These are phyloP conservation scores for Limnothrissa miodon DNA, from an alignment of 2,113 vertebrate species.

Conservation along the genomic window DNA sequence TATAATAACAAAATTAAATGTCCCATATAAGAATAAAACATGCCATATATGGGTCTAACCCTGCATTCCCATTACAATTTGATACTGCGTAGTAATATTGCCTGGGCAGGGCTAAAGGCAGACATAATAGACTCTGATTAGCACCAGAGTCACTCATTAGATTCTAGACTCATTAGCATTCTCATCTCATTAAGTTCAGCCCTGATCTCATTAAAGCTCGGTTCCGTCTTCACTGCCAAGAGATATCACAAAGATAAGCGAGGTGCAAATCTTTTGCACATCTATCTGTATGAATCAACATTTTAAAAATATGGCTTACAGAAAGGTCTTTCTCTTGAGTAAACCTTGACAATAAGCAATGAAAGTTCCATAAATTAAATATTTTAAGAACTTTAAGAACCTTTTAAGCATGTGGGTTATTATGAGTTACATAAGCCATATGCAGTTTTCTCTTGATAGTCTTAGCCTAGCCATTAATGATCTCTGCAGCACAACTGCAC, in stretches of 20 bases:
- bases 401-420: too few species aligned
- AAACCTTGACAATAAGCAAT: not conserved
- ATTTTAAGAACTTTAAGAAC: too few species aligned
- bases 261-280: conserved; percentile 44
- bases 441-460: too few species aligned
- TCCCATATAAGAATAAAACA: not conserved
- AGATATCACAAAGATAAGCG: conserved; percentile 42
- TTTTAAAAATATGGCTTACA: too few species aligned
- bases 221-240: conserved; percentile 54
- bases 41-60: too few species aligned
- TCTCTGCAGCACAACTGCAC: too few species aligned
- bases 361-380: too few species aligned
- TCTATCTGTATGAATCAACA: too few species aligned
- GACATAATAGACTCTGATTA: not conserved
- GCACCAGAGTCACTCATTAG: not conserved
- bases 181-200: conserved; percentile 46
- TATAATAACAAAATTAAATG: not conserved
- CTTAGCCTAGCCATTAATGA: too few species aligned
- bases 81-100: not conserved
- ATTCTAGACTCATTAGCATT: too few species aligned
- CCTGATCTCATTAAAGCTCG: conserved; percentile 57
- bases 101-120: not conserved
- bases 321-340: not conserved
- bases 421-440: too few species aligned
- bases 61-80: not conserved